A percentile compares a stretch with the other conserved stretches of the same genome.
phyloP scores from a whole-genome alignment of 2,113 vertebrate species.

The Canis aureus region DNA sequence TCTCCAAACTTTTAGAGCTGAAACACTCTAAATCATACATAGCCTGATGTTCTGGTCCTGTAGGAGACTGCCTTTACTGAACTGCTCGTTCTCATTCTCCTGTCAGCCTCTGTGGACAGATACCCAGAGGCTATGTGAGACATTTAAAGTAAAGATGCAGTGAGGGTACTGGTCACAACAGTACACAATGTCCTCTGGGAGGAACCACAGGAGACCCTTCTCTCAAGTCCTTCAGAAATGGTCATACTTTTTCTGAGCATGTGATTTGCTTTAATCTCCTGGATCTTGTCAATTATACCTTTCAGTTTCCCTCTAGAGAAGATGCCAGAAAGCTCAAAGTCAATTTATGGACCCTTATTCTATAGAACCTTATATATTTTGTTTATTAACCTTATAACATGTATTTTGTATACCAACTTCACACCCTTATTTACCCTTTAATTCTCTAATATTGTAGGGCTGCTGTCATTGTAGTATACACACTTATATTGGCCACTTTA shows the following conservation, averaged over 20 bases:
- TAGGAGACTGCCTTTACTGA: not conserved
- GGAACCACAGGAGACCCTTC: not conserved
- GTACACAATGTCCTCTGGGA: not conserved
- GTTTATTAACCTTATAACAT: not conserved
- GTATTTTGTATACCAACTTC: not conserved
- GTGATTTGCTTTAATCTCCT: not conserved
- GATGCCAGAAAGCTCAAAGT: not conserved
- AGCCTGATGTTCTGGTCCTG: not conserved
- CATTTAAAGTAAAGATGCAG: not conserved
- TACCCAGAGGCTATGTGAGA: not conserved
- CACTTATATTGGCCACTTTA: not conserved
- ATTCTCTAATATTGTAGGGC: not conserved
- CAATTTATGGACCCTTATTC: not conserved
- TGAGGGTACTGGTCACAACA: not conserved
- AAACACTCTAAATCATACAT: not conserved
- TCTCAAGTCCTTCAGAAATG: not conserved
- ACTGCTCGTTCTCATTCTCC: not conserved
- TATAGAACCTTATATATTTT: conserved; percentile 1
- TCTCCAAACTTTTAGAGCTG: not conserved
- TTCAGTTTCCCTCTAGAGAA: not conserved
- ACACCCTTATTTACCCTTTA: conserved; percentile 20
- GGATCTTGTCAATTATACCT: not conserved
- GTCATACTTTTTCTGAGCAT: not conserved
- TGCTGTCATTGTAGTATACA: not conserved
- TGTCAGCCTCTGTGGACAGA: not conserved